Base-by-base conservation (phyloP, 2,888 invertebrate species). In the Perithous albicinctus region DNA sequence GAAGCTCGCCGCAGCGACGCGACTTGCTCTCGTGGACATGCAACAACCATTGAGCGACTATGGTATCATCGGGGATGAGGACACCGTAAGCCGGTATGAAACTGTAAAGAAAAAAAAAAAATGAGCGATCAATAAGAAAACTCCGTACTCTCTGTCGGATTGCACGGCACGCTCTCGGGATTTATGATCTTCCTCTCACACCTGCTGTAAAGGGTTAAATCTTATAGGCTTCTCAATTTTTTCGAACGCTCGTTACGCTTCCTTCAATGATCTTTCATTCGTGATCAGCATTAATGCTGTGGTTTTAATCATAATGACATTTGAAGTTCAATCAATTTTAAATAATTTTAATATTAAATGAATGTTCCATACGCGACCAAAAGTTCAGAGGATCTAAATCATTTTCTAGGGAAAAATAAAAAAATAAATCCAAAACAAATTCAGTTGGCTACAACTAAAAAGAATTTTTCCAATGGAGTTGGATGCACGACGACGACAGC, bases 21-120 rank as follows among this genome's bases (percentile, higher is more conserved):
- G 84, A 84, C 80, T 83, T 86, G 83, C n/a, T n/a, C 78, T 32
- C 32, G 59, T 70, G 72, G 61, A 63, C 76, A 54, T 75, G 69
- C 73, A 77, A 69, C 78, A 74, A 61, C 69, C 75, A 29, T 43
- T 15, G 48, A n/a, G 3, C 8, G 15, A 15, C 32, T 32, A 32
- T 29, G 32, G 59, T 35, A 32, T 35, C 32, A 59, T 32, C 32
- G 59, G 29, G 32, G 59, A 59, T 59, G 18, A 8, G 32, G 32
- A 18, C 59, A 59, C 59, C 18, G 59, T 59, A 29, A 59, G 8
- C 18, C 15, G 59, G 29, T 15, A 59, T 59, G 32, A 59, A 59
- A 18, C 18, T 5, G 59, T 23, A 7, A 7, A 59, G n/a, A n/a
- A n/a, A n/a, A n/a, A n/a, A n/a, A n/a, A n/a, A n/a, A n/a, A n/a